A percentile compares a stretch with the other conserved stretches of the same genome.
phyloP scores from a whole-genome alignment of 2,888 invertebrate species.

The Scaptomyza flava region DNA sequence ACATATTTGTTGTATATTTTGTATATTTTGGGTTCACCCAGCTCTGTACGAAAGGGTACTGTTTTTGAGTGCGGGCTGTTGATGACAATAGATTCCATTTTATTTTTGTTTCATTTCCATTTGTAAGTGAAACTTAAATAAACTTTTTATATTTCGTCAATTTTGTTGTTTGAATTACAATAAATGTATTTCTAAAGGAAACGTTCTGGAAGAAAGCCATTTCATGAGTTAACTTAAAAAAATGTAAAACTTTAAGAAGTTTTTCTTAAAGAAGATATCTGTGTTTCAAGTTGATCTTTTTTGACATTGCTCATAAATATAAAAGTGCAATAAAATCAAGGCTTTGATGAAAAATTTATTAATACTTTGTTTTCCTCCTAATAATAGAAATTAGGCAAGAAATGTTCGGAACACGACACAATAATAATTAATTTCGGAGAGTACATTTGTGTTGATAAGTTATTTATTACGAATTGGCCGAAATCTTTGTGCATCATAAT shows the following conservation, averaged over 20 bases:
- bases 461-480: too few relatives aligned
- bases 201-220: slow-evolving; percentile 19
- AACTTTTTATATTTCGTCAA: slow-evolving; percentile 75
- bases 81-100: slow-evolving; percentile 64
- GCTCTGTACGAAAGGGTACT: slow-evolving; percentile 25
- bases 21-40: slow-evolving; percentile 35
- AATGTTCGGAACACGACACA: slow-evolving; percentile 8
- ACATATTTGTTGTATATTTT: slow-evolving; percentile 7
- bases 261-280: too few relatives aligned
- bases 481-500: slow-evolving; percentile 63
- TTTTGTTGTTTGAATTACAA: slow-evolving; percentile 70
- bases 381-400: neutral
- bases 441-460: slow-evolving; percentile 39
- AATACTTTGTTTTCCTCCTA: neutral
- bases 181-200: slow-evolving; percentile 26
- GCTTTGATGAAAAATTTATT: neutral
- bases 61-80: slow-evolving; percentile 23
- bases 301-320: too few relatives aligned
- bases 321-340: too few relatives aligned
- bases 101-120: slow-evolving; percentile 74
- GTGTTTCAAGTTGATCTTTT: too few relatives aligned
- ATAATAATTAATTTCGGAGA: slow-evolving; percentile 30
- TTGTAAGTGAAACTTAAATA: slow-evolving; percentile 80
- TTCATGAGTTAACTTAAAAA: neutral
- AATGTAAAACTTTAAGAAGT: neutral